phyloP scores from a whole-genome alignment of 2,888 invertebrate genomes.

The Teinopalpus imperialis region DNA sequence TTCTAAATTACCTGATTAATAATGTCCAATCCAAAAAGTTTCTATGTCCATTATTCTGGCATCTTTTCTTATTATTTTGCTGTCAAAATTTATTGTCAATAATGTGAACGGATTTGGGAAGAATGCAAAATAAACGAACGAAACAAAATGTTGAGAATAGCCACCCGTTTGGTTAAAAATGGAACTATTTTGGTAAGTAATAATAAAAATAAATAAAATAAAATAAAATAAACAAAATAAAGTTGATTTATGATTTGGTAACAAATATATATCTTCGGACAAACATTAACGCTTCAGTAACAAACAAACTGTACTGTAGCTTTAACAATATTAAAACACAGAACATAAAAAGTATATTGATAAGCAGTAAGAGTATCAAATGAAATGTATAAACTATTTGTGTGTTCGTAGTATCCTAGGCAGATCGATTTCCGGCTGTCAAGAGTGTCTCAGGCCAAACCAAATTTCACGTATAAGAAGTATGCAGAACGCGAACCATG shows the following conservation, averaged over 20 bases:
- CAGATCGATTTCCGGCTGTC: slow-evolving; percentile 36
- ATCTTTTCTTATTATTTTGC: neutral
- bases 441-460: slow-evolving; percentile 31
- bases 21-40: slow-evolving; percentile 2
- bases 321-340: no score
- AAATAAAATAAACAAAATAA: no score
- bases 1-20: no score
- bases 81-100: slow-evolving; percentile 15
- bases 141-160: slow-evolving; percentile 49
- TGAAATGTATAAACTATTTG: no score
- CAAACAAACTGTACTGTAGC: no score
- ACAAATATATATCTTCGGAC: no score
- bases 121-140: slow-evolving; percentile 7
- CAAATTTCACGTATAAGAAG: slow-evolving; percentile 36
- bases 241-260: no score
- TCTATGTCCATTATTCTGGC: slow-evolving; percentile 1
- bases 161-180: slow-evolving; percentile 35
- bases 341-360: no score
- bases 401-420: neutral
- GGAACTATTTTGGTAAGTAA: slow-evolving; percentile 49
- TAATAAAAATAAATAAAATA: neutral
- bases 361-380: no score
- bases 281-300: no score
- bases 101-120: slow-evolving; percentile 5
- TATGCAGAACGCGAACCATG: slow-evolving; percentile 47